phyloP scores from a whole-genome alignment of 1,140 invertebrate species.

The Lepidurus arcticus region DNA sequence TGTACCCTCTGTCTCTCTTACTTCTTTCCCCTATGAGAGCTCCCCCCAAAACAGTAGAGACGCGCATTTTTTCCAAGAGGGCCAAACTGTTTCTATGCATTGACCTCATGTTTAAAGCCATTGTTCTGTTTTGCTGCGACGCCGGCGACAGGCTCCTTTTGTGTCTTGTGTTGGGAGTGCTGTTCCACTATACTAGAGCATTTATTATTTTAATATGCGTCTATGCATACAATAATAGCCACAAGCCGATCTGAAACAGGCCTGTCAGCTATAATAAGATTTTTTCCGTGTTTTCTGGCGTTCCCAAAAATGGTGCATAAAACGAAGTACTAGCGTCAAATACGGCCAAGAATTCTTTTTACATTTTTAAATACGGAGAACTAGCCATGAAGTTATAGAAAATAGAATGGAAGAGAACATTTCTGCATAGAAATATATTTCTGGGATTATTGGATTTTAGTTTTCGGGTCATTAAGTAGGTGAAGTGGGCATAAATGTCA shows the following conservation, averaged over 20 bases:
- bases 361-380: too few species aligned
- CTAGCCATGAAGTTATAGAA: too few species aligned
- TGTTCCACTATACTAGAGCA: neutral
- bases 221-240: slow-evolving; percentile 16
- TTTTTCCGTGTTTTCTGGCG: neutral
- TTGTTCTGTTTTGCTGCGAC: slow-evolving; percentile 6
- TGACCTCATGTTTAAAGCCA: slow-evolving; percentile 10
- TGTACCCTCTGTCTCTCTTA: too few species aligned
- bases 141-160: slow-evolving; percentile 16
- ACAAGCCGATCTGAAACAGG: neutral
- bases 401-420: too few species aligned
- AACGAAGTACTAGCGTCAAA: too few species aligned
- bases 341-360: too few species aligned
- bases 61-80: neutral
- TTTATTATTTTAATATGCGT: slow-evolving; percentile 5
- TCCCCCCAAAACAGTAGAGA: neutral
- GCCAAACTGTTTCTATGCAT: neutral
- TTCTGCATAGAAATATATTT: too few species aligned
- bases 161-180: neutral
- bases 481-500: too few species aligned
- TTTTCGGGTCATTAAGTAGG: too few species aligned
- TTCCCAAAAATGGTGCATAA: neutral
- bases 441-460: too few species aligned
- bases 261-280: neutral
- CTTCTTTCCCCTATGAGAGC: neutral